These are phyloP conservation scores for Cynopterus brachyotis DNA, from an alignment of 2,113 vertebrate species.

Conservation along the genomic window DNA sequence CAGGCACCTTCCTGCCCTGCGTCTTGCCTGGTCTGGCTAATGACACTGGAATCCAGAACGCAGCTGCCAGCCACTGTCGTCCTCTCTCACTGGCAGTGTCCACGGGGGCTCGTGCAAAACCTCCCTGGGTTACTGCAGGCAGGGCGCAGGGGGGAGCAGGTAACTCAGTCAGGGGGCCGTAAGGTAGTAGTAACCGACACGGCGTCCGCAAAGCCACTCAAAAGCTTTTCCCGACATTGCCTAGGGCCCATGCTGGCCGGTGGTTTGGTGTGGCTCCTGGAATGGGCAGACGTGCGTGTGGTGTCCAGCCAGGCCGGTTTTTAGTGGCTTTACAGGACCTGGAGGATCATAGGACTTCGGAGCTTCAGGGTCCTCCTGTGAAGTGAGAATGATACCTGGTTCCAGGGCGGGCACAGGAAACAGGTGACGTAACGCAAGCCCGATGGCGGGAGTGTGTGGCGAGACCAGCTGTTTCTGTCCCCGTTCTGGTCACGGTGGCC, in stretches of 20 bases:
- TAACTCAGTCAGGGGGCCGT: neutral
- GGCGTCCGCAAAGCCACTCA: neutral
- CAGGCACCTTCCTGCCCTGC: rapidly evolving
- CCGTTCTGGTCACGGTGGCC: rapidly evolving
- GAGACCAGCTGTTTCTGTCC: rapidly evolving
- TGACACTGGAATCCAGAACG: rapidly evolving
- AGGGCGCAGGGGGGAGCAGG: neutral
- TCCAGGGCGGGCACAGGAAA: neutral
- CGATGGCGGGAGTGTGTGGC: rapidly evolving
- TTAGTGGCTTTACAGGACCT: neutral
- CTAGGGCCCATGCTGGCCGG: rapidly evolving
- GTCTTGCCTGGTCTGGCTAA: neutral
- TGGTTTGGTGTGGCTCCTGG: rapidly evolving
- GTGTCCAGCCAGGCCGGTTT: neutral
- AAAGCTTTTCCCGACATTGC: rapidly evolving
- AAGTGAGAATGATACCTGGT: neutral
- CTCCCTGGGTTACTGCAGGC: neutral
- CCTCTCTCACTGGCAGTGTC: neutral
- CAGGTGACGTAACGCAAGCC: rapidly evolving
- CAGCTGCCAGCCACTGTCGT: neutral
- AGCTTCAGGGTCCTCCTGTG: neutral
- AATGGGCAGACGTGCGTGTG: too few relatives aligned
- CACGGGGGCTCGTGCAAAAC: too few relatives aligned
- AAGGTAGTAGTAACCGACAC: neutral
- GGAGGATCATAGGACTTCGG: neutral